Percentiles rank a stretch among this genome's conserved stretches.
Evolutionary conservation across 2,797 vertebrate genomes (phyloP).

Genomic region (Lagorchestes hirsutus): DNA sequence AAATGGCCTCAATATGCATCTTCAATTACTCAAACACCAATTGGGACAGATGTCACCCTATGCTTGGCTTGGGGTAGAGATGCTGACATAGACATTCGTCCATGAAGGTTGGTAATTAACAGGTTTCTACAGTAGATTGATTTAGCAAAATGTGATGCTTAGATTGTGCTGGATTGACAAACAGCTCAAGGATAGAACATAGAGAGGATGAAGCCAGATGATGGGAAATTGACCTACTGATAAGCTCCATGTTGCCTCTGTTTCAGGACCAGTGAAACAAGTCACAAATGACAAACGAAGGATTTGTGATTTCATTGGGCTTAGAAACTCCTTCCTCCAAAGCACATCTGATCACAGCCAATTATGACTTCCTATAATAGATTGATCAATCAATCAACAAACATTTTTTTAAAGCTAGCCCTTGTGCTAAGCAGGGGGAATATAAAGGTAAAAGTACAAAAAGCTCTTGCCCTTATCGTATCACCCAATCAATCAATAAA

Average conservation of each 20-base stretch:
- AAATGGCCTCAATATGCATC: conserved; percentile 23
- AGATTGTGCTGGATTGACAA: background rate
- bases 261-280: conserved; percentile 13
- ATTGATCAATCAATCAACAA: background rate
- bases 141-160: background rate
- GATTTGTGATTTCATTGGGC: background rate
- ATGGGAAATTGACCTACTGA: background rate
- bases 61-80: conserved; percentile 30
- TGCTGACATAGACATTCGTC: conserved; percentile 17
- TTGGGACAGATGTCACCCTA: conserved; percentile 17
- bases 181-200: background rate
- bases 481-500: background rate
- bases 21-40: conserved; percentile 41
- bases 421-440: background rate
- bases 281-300: background rate
- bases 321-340: background rate
- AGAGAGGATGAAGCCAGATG: background rate
- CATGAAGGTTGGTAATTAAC: conserved; percentile 36
- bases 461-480: background rate
- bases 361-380: background rate
- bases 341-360: background rate
- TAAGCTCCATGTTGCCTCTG: background rate
- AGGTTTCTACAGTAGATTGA: conserved; percentile 64
- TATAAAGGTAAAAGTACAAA: background rate
- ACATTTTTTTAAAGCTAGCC: background rate